Percentiles rank a stretch among this genome's conserved stretches.
Conservation (phyloP, 2,797 vertebrate genomes). For the Cyprinella venusta region DNA sequence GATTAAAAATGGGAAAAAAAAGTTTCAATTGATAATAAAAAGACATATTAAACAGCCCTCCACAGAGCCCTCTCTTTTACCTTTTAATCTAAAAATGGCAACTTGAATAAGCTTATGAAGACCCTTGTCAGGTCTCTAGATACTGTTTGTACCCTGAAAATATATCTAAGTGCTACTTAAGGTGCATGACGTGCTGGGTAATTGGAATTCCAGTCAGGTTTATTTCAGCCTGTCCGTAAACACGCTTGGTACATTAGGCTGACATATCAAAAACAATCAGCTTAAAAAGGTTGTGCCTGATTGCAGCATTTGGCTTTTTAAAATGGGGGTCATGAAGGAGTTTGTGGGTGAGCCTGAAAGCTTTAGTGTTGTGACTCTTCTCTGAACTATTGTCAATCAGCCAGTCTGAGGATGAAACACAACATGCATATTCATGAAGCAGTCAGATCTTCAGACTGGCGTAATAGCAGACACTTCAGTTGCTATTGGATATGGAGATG, state of each 20-base stretch:
- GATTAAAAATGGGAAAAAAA: neutral
- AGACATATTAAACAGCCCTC: neutral
- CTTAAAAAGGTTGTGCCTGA: slow-evolving; percentile 46
- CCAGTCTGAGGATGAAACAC: slow-evolving; percentile 31
- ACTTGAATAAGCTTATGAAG: slow-evolving; percentile 26
- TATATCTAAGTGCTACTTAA: slow-evolving; percentile 48
- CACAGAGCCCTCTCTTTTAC: neutral
- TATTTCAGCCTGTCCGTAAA: slow-evolving; percentile 19
- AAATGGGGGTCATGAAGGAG: slow-evolving; percentile 14
- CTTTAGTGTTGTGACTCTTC: slow-evolving; percentile 15
- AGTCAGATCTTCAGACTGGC: slow-evolving; percentile 32
- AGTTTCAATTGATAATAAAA: neutral
- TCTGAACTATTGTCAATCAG: slow-evolving; percentile 34
- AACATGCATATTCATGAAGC: slow-evolving; percentile 54
- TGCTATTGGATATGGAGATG: slow-evolving; percentile 37
- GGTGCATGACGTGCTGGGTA: neutral
- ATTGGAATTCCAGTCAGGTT: slow-evolving; percentile 44
- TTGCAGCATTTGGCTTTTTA: slow-evolving; percentile 44
- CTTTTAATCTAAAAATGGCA: slow-evolving; percentile 45
- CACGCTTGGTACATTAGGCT: slow-evolving; percentile 23
- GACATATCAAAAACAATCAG: slow-evolving; percentile 46
- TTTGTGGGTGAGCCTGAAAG: slow-evolving; percentile 5
- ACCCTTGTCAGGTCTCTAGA: slow-evolving; percentile 28
- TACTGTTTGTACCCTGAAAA: slow-evolving; percentile 45
- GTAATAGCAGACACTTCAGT: slow-evolving; percentile 40